Conservation (phyloP, 2,888 invertebrate species). For the Xestobium rufovillosum region DNA sequence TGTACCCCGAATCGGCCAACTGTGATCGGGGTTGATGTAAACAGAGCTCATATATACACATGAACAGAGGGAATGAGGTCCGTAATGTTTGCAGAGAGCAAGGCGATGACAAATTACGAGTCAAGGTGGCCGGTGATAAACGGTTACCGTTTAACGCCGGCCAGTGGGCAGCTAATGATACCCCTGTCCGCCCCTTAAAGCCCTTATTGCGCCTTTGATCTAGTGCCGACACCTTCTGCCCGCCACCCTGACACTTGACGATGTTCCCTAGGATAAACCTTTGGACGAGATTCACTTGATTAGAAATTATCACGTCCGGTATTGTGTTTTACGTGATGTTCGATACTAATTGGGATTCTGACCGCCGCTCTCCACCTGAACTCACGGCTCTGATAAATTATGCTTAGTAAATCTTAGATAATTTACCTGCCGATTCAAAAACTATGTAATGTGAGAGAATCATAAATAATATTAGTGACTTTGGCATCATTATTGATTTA, state of each 20-base stretch:
- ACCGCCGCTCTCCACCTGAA: no score
- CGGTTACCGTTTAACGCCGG: slow-evolving; percentile 38
- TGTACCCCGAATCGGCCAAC: no score
- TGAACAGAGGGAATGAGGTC: neutral
- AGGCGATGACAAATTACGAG: slow-evolving; percentile 42
- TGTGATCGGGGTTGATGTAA: no score
- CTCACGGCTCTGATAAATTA: no score
- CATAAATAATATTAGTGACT: no score
- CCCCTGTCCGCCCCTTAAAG: slow-evolving; percentile 40
- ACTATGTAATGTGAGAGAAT: no score
- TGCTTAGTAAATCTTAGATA: no score
- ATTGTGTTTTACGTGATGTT: slow-evolving; percentile 1
- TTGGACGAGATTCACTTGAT: neutral
- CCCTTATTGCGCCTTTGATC: slow-evolving; percentile 44
- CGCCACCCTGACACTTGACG: slow-evolving; percentile 10
- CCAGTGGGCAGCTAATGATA: slow-evolving; percentile 42
- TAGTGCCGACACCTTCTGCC: slow-evolving; percentile 38
- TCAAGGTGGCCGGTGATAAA: slow-evolving; percentile 42
- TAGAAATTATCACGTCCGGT: slow-evolving; percentile 1
- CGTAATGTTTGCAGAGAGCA: slow-evolving; percentile 33
- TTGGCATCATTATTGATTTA: no score
- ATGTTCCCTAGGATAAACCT: slow-evolving; percentile 1
- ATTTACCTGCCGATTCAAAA: no score
- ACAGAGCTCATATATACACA: no score
- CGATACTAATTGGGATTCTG: no score